phyloP scores from a whole-genome alignment of 2,888 invertebrate species.

The Heliconius ethilla region DNA sequence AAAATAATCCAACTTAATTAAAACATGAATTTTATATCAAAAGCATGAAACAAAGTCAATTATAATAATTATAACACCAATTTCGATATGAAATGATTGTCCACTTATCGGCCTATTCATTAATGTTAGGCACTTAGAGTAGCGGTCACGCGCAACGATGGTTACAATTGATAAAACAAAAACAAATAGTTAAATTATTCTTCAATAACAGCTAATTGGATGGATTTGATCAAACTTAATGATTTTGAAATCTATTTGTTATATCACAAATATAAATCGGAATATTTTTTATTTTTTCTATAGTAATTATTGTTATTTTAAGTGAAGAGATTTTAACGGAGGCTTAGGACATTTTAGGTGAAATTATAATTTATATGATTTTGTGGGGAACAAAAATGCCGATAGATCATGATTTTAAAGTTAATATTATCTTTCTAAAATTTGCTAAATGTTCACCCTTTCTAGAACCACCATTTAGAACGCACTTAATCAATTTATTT shows the following conservation, averaged over 20 bases:
- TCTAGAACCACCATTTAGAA: no score
- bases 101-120: background rate
- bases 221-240: background rate
- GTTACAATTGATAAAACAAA: conserved; percentile 3
- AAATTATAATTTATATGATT: no score
- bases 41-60: background rate
- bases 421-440: no score
- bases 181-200: background rate
- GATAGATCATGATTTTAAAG: no score
- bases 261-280: no score
- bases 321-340: no score
- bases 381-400: no score
- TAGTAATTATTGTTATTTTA: no score
- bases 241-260: background rate
- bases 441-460: no score
- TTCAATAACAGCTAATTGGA: background rate
- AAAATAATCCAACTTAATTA: background rate
- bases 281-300: no score
- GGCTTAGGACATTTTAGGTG: no score
- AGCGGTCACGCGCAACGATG: background rate
- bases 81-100: background rate
- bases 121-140: background rate
- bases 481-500: no score
- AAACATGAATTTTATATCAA: background rate
- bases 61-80: background rate